Evolutionary conservation across 1,140 invertebrate species (phyloP), one percentile per base, ranked within the genome.

Genomic region (Vanessa atalanta): DNA sequence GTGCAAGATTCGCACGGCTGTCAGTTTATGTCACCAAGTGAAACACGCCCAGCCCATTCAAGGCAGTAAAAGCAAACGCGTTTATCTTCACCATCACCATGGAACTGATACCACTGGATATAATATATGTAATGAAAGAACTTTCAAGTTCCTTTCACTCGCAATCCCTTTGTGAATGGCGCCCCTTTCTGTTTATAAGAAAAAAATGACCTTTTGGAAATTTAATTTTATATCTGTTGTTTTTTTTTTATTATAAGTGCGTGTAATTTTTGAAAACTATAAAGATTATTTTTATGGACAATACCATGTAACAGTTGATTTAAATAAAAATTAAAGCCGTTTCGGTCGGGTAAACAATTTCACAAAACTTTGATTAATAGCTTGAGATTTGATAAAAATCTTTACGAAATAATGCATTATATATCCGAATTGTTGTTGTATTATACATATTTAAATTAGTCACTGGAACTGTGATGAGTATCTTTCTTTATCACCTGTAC

Each of bases 121-220:
- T 60, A 61, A 55, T 55, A 70, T 53, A 70, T 61, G 67, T 43
- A 26, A 50, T 63, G 60, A 70, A 64, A 61, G 23, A 64, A 70
- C 66, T 73, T 73, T 68, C 65, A 31, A 67, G 64, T 37, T 48
- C 72, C 72, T 73, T 73, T 73, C 72, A 69, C 72, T 73, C 55
- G 31, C 65, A 61, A 69, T 68, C 65, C 65, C 65, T 69, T 47
- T 37, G 57, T 43, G 23, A 15, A 70, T 74, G 76, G 64, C 16
- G 67, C 12, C 16, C 47, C 31, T 26, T 37, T 55, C 7, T 43
- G n/a, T n/a, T 60, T 26, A 26, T 60, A 13, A 13, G 14, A 61
- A 57, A 57, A 67, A 55, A 16, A 37, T 43, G 50, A 55, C 23
- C 48, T 55, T 53, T n/a, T 37, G n/a, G 16, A 23, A 67, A 67